These are phyloP conservation scores for Saxidomus purpurata DNA, from an alignment of 1,140 invertebrate genomes.

Conservation along the genomic window DNA sequence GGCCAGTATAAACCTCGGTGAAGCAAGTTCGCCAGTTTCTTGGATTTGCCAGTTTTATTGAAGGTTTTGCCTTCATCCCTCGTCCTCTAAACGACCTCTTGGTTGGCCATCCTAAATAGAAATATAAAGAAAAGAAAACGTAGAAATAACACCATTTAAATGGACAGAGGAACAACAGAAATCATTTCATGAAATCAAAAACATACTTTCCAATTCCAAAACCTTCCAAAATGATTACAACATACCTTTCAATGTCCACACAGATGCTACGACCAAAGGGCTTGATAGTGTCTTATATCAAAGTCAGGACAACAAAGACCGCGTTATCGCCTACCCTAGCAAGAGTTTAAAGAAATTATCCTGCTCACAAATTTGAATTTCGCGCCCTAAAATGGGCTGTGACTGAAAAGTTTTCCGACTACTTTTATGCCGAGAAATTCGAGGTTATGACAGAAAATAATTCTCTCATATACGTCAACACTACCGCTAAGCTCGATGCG, in stretches of 20 bases:
- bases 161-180: slow-evolving; percentile 22
- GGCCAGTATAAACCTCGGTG: slow-evolving; percentile 80
- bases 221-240: slow-evolving; percentile 68
- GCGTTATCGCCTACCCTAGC: slow-evolving; percentile 51
- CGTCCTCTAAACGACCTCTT: slow-evolving; percentile 71
- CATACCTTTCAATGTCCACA: slow-evolving; percentile 70
- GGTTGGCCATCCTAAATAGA: slow-evolving; percentile 21
- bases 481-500: slow-evolving; percentile 44
- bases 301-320: not conserved
- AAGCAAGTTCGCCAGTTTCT: slow-evolving; percentile 74
- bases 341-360: slow-evolving; percentile 24
- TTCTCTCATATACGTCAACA: slow-evolving; percentile 38
- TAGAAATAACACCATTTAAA: slow-evolving; percentile 17
- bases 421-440: slow-evolving; percentile 49
- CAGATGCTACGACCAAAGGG: slow-evolving; percentile 68
- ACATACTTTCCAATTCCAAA: slow-evolving; percentile 32
- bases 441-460: slow-evolving; percentile 44
- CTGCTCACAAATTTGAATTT: not conserved
- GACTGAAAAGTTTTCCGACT: slow-evolving; percentile 60
- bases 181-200: slow-evolving; percentile 70
- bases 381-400: slow-evolving; percentile 30
- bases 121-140: not conserved
- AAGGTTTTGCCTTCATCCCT: slow-evolving; percentile 74
- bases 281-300: slow-evolving; percentile 68
- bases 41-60: slow-evolving; percentile 79